Percentiles rank a stretch among this genome's conserved stretches.
Evolutionary conservation across 1,140 invertebrate genomes (phyloP).

Genomic region (Drosophila pseudoobscura): DNA sequence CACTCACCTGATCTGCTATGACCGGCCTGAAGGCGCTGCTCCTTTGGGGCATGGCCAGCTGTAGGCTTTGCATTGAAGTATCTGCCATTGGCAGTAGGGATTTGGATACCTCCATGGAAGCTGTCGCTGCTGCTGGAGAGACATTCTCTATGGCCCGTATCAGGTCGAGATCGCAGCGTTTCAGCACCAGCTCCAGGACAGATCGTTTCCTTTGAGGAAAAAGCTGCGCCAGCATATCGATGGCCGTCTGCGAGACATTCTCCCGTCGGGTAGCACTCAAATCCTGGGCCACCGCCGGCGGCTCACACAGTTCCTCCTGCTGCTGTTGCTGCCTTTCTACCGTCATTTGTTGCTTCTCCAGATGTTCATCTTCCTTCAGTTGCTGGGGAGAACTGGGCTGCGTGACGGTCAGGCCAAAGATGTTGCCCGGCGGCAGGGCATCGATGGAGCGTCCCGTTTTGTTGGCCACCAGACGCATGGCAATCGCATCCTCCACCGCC

Average conservation of each 20-base stretch:
- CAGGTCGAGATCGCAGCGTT: slow-evolving; percentile 93
- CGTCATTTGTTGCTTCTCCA: neutral
- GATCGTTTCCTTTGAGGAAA: slow-evolving; percentile 94
- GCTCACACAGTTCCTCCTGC: slow-evolving; percentile 20
- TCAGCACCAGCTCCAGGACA: slow-evolving; percentile 93
- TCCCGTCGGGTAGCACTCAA: slow-evolving; percentile 61
- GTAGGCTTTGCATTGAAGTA: slow-evolving; percentile 20
- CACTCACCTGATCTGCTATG: slow-evolving; percentile 61
- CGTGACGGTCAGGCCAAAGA: slow-evolving; percentile 92
- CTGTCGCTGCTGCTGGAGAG: slow-evolving; percentile 38
- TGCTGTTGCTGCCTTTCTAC: neutral
- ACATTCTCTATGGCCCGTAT: slow-evolving; percentile 85
- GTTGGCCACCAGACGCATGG: slow-evolving; percentile 94
- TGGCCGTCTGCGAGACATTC: slow-evolving; percentile 86
- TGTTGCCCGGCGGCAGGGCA: slow-evolving; percentile 94
- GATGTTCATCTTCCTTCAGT: slow-evolving; percentile 1
- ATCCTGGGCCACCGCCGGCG: slow-evolving; percentile 54
- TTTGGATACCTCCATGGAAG: slow-evolving; percentile 7
- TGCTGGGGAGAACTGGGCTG: slow-evolving; percentile 84
- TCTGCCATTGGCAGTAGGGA: slow-evolving; percentile 5
- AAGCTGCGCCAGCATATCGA: slow-evolving; percentile 93
- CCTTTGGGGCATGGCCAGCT: slow-evolving; percentile 43
- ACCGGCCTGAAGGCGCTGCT: slow-evolving; percentile 75
- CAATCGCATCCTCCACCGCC: slow-evolving; percentile 98
- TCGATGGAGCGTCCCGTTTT: slow-evolving; percentile 92